Evolutionary conservation across 1,140 invertebrate species (phyloP), one percentile per base, ranked within the genome.

Genomic region (Chymomyza costata): DNA sequence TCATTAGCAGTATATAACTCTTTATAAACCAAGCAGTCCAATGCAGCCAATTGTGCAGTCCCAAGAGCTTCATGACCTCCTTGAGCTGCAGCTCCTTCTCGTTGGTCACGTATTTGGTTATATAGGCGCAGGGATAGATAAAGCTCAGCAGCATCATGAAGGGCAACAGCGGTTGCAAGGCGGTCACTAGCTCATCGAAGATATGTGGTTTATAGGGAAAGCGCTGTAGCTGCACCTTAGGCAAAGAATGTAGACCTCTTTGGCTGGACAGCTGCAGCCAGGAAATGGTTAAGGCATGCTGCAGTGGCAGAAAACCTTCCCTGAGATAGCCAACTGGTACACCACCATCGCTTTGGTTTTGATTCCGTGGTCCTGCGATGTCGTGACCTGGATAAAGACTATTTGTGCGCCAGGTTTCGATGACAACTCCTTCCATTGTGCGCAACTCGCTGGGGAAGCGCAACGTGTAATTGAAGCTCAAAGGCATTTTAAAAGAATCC

Each of bases 1-100:
- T 87, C 1, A 91, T 44, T 3, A 93, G 83, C 60, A 93, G 91
- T 6, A 90, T 82, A 59, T 93, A 90, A 41, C 90, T 89, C 68
- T 93, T 92, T 25, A 91, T 83, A 74, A 93, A 94, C 92, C 93
- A 94, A 1, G 93, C 92, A 5, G 88, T 73, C 92, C 93, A 94
- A 68, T 95, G 93, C 16, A 95, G 65, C 90, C 91, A 94, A 55
- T 89, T 91, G 8, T 90, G 89, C 10, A 95, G 82, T 6, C 93
- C 93, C 93, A 95, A 94, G 74, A 94, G 91, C 81, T 92, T 93
- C 92, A 94, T 93, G 1, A 91, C 91, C 88, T 94, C 93, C 86
- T 90, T 91, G 2, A 91, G 68, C 61, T 90, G 89, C 45, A 87
- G 82, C 54, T 90, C 89, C 60, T 90, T 90, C 62, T 90, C 89